phyloP scores from a whole-genome alignment of 2,888 invertebrate species.

The Oscheius sp. region DNA sequence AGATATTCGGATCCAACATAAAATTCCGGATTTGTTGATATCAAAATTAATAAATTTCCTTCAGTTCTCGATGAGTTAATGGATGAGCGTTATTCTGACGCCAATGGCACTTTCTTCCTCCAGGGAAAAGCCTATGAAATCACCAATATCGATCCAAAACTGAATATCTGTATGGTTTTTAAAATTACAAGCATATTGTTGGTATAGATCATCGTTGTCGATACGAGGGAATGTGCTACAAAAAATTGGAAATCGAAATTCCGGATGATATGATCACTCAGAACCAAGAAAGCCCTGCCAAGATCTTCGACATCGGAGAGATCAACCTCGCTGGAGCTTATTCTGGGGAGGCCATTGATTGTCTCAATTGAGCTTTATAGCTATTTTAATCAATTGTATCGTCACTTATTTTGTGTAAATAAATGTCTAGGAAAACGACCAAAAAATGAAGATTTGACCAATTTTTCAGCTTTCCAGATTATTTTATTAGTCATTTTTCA shows the following conservation, averaged over 20 bases:
- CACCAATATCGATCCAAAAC: constrained; percentile 52
- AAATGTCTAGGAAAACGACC: constrained; percentile 32
- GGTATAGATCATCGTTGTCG: not conserved
- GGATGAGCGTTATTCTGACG: constrained; percentile 31
- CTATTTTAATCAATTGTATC: too few relatives aligned
- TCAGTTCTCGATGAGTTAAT: constrained; percentile 36
- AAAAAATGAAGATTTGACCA: too few relatives aligned
- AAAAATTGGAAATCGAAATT: constrained; percentile 57
- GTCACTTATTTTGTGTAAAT: not conserved
- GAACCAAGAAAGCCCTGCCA: constrained; percentile 30
- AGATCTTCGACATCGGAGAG: constrained; percentile 58
- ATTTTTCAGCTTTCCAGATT: too few relatives aligned
- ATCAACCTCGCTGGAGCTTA: constrained; percentile 65
- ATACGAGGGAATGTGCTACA: constrained; percentile 45
- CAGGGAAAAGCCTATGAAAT: constrained; percentile 34
- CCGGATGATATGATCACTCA: constrained; percentile 54
- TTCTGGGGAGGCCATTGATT: constrained; percentile 66
- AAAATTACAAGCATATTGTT: not conserved
- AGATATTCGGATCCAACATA: too few relatives aligned
- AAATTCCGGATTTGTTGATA: too few relatives aligned
- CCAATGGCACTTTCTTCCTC: constrained; percentile 25
- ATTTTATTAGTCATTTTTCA: too few relatives aligned
- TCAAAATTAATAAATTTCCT: too few relatives aligned
- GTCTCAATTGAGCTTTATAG: constrained; percentile 51
- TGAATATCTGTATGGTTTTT: constrained; percentile 46